Evolutionary conservation across 2,888 invertebrate genomes (phyloP).

Genomic region (Tortrix viridana): DNA sequence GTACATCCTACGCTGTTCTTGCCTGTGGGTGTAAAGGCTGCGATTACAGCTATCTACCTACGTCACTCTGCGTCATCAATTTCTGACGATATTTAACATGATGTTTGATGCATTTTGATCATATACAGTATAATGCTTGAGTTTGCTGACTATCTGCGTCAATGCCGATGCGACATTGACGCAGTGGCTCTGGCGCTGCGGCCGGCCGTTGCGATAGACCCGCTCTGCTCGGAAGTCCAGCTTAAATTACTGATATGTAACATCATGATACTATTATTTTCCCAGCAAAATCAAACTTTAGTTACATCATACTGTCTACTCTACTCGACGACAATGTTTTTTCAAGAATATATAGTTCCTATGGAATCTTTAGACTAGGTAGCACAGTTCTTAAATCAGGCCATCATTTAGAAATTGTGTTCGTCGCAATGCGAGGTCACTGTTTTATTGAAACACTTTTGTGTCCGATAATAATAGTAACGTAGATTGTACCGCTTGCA

Average conservation of each 20-base stretch:
- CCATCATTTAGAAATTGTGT: constrained; percentile 34
- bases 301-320: no score
- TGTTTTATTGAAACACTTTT: constrained; percentile 51
- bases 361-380: no score
- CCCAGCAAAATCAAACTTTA: not conserved
- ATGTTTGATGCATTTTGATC: no score
- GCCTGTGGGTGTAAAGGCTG: constrained; percentile 72
- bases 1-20: constrained; percentile 33
- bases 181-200: no score
- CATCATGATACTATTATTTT: not conserved
- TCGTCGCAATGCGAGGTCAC: constrained; percentile 51
- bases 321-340: no score
- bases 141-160: no score
- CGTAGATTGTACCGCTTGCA: constrained; percentile 52
- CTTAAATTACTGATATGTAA: not conserved
- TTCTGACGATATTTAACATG: not conserved
- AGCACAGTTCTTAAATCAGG: not conserved
- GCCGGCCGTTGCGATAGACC: no score
- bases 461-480: constrained; percentile 23
- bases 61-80: constrained; percentile 33
- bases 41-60: constrained; percentile 60
- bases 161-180: no score
- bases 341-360: no score
- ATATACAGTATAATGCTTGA: not conserved
- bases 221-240: no score